Evolutionary conservation across 2,797 vertebrate species (phyloP), one percentile per base, ranked within the genome.

Genomic region (Acanthopagrus latus): DNA sequence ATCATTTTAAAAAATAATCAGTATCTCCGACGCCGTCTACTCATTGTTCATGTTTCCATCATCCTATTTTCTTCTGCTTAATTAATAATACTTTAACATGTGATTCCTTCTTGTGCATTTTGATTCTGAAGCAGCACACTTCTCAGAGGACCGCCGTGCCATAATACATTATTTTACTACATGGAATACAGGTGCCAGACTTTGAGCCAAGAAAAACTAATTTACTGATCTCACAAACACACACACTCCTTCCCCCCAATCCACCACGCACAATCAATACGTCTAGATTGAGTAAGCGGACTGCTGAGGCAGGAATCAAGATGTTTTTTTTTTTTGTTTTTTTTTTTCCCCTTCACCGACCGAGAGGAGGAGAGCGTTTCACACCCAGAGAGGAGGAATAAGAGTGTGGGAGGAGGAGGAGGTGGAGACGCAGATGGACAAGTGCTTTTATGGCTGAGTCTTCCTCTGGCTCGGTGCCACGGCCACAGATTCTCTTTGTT

Each of bases 401-500:
- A 46, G 69, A 75, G 74, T 25, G 69, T 69, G 64, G 64, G 83
- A 72, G 74, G 60, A 57, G 78, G 77, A 47, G 74, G 68, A 76
- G 81, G 78, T 88, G 76, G 86, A 88, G 74, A 92, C 94, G 83
- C 94, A 96, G 95, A 95, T 96, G 96, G 95, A 95, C 89, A 85
- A 91, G 91, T 94, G 94, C 94, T 94, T 94, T 92, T 91, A 91
- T 90, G 94, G 93, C 91, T 95, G 92, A 92, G 93, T 95, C 94
- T 92, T 89, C 88, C 89, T 89, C 91, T 96, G 96, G 96, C 95
- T 93, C 67, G 0, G 70, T 94, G 96, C 96, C 96, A 96, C 83
- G 82, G 85, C 90, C 94, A 94, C 93, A 95, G 94, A 90, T 91
- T 96, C 89, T 91, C 94, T 95, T 95, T 95, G 94, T 96, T 96